These are phyloP conservation scores for Mixornis gularis DNA, from an alignment of 2,113 vertebrate genomes.

Conservation along the genomic window DNA sequence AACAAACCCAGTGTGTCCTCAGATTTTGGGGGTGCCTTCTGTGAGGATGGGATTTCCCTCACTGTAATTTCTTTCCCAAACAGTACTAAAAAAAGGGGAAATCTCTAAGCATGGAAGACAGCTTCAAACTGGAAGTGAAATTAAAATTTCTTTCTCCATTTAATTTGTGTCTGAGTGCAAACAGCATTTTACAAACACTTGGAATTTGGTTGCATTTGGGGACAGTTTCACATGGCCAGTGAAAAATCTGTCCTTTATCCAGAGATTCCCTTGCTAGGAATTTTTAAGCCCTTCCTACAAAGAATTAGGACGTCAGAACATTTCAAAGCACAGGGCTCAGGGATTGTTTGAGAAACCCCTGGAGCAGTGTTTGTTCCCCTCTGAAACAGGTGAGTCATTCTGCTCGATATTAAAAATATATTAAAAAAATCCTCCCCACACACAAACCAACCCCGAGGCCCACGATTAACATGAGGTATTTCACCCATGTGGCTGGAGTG, in stretches of 20 bases:
- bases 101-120: neutral
- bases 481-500: neutral
- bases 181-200: neutral
- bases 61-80: neutral
- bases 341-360: neutral
- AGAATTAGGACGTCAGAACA: neutral
- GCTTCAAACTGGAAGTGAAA: neutral
- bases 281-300: neutral
- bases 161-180: neutral
- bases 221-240: neutral
- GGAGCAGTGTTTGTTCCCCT: neutral
- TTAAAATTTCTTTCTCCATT: neutral
- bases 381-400: slow-evolving; percentile 19
- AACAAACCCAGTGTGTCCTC: neutral
- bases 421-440: neutral
- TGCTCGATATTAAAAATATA: neutral
- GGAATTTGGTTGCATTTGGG: neutral
- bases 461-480: neutral
- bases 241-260: neutral
- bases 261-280: neutral
- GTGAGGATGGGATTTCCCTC: neutral
- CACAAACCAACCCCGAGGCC: neutral
- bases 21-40: neutral
- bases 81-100: neutral
- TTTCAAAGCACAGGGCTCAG: neutral